Percentiles rank a stretch among this genome's conserved stretches.
Conservation (phyloP, 2,888 invertebrate species). For the Chalcis sispes region DNA sequence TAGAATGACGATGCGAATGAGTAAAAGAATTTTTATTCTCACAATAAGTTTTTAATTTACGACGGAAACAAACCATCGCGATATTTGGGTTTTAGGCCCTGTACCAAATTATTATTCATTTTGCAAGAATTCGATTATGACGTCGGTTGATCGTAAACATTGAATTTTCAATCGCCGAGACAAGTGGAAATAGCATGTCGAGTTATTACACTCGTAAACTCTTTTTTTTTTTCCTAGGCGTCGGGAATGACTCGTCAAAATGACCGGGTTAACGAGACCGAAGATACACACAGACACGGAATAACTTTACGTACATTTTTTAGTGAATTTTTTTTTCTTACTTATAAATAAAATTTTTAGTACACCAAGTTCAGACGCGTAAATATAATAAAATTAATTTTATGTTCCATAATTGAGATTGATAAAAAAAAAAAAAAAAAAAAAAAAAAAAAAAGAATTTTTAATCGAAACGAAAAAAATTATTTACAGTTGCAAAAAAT, state of each 20-base stretch:
- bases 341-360: too few relatives aligned
- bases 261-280: constrained; percentile 61
- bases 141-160: constrained; percentile 52
- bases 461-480: too few relatives aligned
- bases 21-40: constrained; percentile 20
- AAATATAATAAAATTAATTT: too few relatives aligned
- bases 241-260: constrained; percentile 57
- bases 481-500: too few relatives aligned
- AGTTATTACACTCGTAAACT: constrained; percentile 60
- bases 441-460: not conserved
- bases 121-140: constrained; percentile 53
- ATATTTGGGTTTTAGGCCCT: constrained; percentile 35
- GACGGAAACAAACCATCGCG: constrained; percentile 49
- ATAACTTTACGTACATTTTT: constrained; percentile 42
- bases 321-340: constrained; percentile 24
- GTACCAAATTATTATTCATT: constrained; percentile 50
- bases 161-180: constrained; percentile 58
- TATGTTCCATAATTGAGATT: too few relatives aligned
- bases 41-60: constrained; percentile 47
- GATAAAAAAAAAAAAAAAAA: not conserved
- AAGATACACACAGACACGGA: constrained; percentile 59
- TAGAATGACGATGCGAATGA: constrained; percentile 1
- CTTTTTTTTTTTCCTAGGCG: constrained; percentile 49
- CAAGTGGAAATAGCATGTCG: constrained; percentile 59
- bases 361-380: too few relatives aligned